A percentile compares a stretch with the other conserved stretches of the same genome.
phyloP scores from a whole-genome alignment of 1,140 invertebrate species.

The Camponotus floridanus region DNA sequence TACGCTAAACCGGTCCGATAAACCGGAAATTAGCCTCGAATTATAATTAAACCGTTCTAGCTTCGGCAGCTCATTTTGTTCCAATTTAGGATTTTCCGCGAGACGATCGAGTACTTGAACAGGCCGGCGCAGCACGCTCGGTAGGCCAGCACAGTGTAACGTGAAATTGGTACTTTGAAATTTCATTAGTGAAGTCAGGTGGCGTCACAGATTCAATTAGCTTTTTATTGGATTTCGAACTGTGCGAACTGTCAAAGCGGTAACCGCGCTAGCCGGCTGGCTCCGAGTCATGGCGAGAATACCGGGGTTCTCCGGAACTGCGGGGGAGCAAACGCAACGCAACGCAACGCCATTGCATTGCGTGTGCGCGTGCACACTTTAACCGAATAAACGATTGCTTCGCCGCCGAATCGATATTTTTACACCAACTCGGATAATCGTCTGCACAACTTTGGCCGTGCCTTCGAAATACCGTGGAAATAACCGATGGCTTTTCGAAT shows the following conservation, averaged over 20 bases:
- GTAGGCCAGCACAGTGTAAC: slow-evolving; percentile 81
- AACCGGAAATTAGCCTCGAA: slow-evolving; percentile 48
- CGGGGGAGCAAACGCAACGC: not conserved
- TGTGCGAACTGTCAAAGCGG: slow-evolving; percentile 85
- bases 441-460: slow-evolving; percentile 47
- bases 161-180: slow-evolving; percentile 87
- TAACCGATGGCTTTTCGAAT: slow-evolving; percentile 60
- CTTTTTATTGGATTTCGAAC: slow-evolving; percentile 86
- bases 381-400: slow-evolving; percentile 45
- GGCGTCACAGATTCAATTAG: slow-evolving; percentile 86
- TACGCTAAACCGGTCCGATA: not conserved
- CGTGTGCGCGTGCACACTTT: slow-evolving; percentile 21
- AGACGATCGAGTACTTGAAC: slow-evolving; percentile 66
- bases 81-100: slow-evolving; percentile 76
- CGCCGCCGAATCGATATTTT: slow-evolving; percentile 60
- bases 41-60: slow-evolving; percentile 68
- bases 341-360: slow-evolving; percentile 21
- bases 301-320: slow-evolving; percentile 7
- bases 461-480: slow-evolving; percentile 58
- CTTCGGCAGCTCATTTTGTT: slow-evolving; percentile 76
- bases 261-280: slow-evolving; percentile 68
- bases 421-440: slow-evolving; percentile 61
- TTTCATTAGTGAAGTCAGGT: slow-evolving; percentile 86
- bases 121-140: slow-evolving; percentile 61
- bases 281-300: slow-evolving; percentile 11